A percentile compares a stretch with the other conserved stretches of the same genome.
Conservation (phyloP, 2,113 vertebrate genomes). For the Antidorcas marsupialis region DNA sequence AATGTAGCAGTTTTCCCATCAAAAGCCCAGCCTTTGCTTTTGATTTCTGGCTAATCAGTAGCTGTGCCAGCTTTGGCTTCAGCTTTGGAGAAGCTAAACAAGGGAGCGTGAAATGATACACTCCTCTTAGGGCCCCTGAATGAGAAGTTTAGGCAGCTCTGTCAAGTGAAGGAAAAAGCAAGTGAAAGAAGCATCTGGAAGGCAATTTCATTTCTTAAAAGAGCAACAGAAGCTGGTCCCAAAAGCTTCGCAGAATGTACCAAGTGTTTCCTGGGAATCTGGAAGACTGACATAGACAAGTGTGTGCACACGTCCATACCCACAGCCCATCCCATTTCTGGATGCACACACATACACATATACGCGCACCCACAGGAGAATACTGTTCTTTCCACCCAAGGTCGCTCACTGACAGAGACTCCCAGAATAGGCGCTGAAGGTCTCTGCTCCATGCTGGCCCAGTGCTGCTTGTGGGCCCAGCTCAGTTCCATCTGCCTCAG, state of each 20-base stretch:
- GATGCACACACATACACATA: too few species aligned
- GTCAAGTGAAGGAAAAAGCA: conserved; percentile 36
- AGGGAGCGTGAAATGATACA: conserved; percentile 55
- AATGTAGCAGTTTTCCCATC: conserved; percentile 73
- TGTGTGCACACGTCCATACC: neutral
- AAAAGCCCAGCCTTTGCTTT: conserved; percentile 65
- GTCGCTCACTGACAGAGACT: neutral
- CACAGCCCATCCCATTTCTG: neutral
- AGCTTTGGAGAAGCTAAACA: conserved; percentile 62
- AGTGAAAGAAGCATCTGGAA: conserved; percentile 57
- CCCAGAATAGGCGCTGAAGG: neutral
- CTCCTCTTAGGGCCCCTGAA: conserved; percentile 43
- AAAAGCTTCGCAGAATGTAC: neutral
- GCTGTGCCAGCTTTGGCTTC: conserved; percentile 64
- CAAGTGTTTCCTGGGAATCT: conserved; percentile 1
- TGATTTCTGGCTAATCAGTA: conserved; percentile 70
- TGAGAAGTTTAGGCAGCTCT: conserved; percentile 41
- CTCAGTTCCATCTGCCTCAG: neutral
- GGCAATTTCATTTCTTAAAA: conserved; percentile 58
- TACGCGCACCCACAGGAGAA: neutral
- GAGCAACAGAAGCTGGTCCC: conserved; percentile 40
- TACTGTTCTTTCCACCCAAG: neutral
- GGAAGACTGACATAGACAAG: neutral
- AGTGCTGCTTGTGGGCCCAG: neutral
- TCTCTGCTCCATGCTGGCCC: neutral